Evolutionary conservation across 2,113 vertebrate species (phyloP), one percentile per base, ranked within the genome.

Genomic region (Chrysemys picta): DNA sequence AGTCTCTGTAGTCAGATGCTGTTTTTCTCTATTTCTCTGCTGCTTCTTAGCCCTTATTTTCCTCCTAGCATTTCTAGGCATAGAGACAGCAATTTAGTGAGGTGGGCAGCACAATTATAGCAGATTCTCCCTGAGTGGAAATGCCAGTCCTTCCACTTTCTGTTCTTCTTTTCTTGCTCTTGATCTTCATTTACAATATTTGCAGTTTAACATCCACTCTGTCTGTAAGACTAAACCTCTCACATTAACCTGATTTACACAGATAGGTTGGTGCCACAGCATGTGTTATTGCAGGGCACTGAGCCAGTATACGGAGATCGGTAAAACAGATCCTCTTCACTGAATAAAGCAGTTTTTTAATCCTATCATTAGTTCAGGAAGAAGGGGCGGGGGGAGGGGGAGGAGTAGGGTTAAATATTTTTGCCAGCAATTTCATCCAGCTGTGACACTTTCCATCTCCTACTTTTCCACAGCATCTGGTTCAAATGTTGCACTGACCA

Each of bases 11-110:
- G 53, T 24, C 76, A 16, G 3, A 5, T 42, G 29, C 27, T 54
- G 1, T 6, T 96, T 96, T 82, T 47, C 6, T 16, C 29, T 19
- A 25, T 29, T 89, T 90, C 9, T 24, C 6, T 90, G 57, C 16
- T 92, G 12, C 89, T 87, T 89, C 22, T 50, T 14, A 87, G 53
- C n/a, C 42, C 89, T 89, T 14, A 4, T 82, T 94, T 87, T 25
- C 56, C 53, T 88, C 90, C 27, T 45, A 85, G 52, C 0, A 0
- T 31, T 69, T 45, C 6, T 4, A 56, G 17, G 53, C 7, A 16
- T 21, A 90, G 47, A 93, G 5, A 10, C 21, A 88, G 10, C 5
- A 65, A n/a, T 85, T 82, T 19, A 76, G 10, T 1, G 35, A 85
- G 69, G 24, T 75, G 27, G 0, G 1, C 6, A 75, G 14, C n/a